Base-by-base conservation (phyloP, 1,140 invertebrate species). In the Dufourea novaeangliae region DNA sequence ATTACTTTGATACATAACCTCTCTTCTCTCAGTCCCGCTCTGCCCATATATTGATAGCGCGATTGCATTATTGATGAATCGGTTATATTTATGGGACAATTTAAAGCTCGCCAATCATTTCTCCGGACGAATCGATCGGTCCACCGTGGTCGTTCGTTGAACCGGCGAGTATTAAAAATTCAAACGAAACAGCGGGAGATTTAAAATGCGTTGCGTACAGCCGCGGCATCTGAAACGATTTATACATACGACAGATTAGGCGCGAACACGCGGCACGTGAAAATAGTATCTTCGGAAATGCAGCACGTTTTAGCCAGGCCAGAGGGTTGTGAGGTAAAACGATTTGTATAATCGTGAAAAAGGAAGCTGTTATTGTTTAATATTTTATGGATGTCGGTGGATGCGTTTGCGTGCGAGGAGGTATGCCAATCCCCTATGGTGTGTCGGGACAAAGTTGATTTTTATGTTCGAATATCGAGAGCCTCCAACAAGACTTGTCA, bases 401-500 rank as follows among this genome's bases (percentile, higher is more conserved):
- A 67, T 56, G 76, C 50, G 52, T 62, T 61, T 1, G 57, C 52
- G 34, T 32, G 80, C 17, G 22, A n/a, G 61, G 44, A 41, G 67
- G 20, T 50, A 41, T 25, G 27, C 46, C 80, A 83, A 79, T 88
- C 83, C 82, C 89, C 86, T 72, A 52, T 57, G 85, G 89, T 87
- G 83, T 87, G 87, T 89, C 82, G 80, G 86, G 88, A 91, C 90
- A 92, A 92, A 92, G 91, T 90, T 91, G 91, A 92, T 92, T 92
- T 92, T 92, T 92, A 91, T 92, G 91, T 92, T 91, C 87, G 87
- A 88, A 90, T 92, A 92, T 92, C 89, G 90, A 90, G 82, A 90
- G 87, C 82, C 85, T 87, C 79, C 84, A 86, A 88, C 88, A 86
- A 88, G 88, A 86, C 87, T 82, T 88, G 88, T 87, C 87, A 86